Percentiles rank a stretch among this genome's conserved stretches.
phyloP scores from a whole-genome alignment of 2,888 invertebrate genomes.

The Eulithis testata region DNA sequence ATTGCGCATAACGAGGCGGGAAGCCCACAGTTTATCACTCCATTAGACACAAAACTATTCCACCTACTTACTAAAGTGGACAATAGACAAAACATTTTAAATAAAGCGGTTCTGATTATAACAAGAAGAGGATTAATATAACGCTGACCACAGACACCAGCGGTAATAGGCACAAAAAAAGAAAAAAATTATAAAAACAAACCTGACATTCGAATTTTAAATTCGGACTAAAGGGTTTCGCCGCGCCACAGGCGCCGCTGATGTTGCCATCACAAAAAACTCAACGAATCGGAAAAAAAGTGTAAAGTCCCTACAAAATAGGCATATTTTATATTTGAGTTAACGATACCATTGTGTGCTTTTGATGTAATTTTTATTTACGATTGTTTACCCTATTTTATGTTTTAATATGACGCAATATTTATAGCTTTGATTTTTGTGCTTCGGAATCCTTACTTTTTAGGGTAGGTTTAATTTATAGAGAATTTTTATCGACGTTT shows the following conservation, averaged over 20 bases:
- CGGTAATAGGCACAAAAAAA: conserved; percentile 44
- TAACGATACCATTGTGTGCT: conserved; percentile 78
- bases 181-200: conserved; percentile 39
- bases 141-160: conserved; percentile 45
- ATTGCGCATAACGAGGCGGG: conserved; percentile 50
- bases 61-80: conserved; percentile 56
- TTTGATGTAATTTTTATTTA: conserved; percentile 82
- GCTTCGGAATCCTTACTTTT: conserved; percentile 62
- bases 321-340: conserved; percentile 80
- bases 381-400: conserved; percentile 83
- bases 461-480: conserved; percentile 70
- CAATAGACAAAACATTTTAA: conserved; percentile 58
- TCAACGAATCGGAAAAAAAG: conserved; percentile 63
- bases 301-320: conserved; percentile 78
- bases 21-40: conserved; percentile 52
- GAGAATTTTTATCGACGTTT: conserved; percentile 62
- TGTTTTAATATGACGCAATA: conserved; percentile 80
- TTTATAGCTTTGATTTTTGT: conserved; percentile 73
- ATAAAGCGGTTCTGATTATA: conserved; percentile 74
- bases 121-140: conserved; percentile 76
- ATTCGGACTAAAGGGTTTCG: conserved; percentile 74
- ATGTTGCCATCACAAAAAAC: conserved; percentile 68
- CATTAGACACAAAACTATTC: conserved; percentile 53
- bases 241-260: conserved; percentile 77
- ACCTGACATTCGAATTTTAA: conserved; percentile 55